Conservation (phyloP, 2,888 invertebrate species). For the Ryuthela nishihirai region DNA sequence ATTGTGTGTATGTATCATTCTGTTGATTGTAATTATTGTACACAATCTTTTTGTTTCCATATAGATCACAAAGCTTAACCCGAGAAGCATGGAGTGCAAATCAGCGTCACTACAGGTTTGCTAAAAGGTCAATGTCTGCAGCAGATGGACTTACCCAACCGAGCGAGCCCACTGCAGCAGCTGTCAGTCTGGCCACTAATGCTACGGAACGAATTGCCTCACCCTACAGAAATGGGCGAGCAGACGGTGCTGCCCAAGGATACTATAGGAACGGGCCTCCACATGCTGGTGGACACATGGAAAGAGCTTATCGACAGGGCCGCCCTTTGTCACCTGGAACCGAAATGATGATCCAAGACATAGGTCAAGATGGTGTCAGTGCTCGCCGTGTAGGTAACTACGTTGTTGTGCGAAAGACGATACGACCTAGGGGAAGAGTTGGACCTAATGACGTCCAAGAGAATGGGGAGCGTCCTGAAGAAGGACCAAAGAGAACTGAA, state of each 20-base stretch:
- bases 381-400: conserved; percentile 28
- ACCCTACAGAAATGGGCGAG: no score
- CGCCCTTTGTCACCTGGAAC: conserved; percentile 20
- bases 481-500: conserved; percentile 38
- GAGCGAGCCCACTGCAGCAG: not conserved
- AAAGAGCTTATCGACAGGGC: conserved; percentile 22
- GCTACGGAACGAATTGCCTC: no score
- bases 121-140: not conserved
- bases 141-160: not conserved
- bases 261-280: no score
- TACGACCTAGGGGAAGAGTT: conserved; percentile 27
- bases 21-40: no score
- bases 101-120: not conserved
- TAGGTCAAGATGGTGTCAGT: conserved; percentile 9
- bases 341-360: conserved; percentile 16
- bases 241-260: no score
- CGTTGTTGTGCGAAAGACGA: conserved; percentile 27
- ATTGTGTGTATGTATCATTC: no score
- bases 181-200: not conserved
- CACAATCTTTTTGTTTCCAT: no score
- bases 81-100: not conserved
- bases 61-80: not conserved
- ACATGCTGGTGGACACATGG: conserved; percentile 28
- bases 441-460: conserved; percentile 6
- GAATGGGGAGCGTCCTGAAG: conserved; percentile 5